Conservation (phyloP, 2,888 invertebrate species). For the Chrysina gloriosa region DNA sequence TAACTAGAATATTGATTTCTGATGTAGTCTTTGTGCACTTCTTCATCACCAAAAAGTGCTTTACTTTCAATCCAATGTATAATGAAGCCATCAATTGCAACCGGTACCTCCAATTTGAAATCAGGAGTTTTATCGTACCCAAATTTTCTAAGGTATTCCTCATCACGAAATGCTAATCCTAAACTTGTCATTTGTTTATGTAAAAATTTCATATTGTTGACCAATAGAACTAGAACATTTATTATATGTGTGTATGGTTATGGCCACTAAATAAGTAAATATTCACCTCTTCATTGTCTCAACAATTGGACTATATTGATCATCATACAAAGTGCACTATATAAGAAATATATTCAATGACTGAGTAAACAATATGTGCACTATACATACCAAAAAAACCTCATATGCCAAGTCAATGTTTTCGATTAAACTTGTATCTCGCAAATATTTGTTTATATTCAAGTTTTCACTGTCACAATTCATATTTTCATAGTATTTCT, state of each 20-base stretch:
- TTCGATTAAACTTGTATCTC: slow-evolving; percentile 78
- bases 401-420: slow-evolving; percentile 79
- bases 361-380: slow-evolving; percentile 5
- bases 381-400: slow-evolving; percentile 75
- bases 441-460: slow-evolving; percentile 69
- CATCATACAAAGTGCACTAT: slow-evolving; percentile 85
- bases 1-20: slow-evolving; percentile 89
- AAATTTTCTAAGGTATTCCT: slow-evolving; percentile 80
- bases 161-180: slow-evolving; percentile 77
- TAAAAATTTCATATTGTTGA: slow-evolving; percentile 86
- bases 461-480: slow-evolving; percentile 56
- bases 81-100: slow-evolving; percentile 85
- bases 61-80: slow-evolving; percentile 98
- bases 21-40: slow-evolving; percentile 83
- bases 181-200: slow-evolving; percentile 71
- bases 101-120: slow-evolving; percentile 88
- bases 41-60: slow-evolving; percentile 91
- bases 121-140: slow-evolving; percentile 98
- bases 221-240: slow-evolving; percentile 75
- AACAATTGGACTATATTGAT: slow-evolving; percentile 84
- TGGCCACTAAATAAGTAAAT: background rate
- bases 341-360: too few relatives aligned
- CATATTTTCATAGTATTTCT: slow-evolving; percentile 64
- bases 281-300: slow-evolving; percentile 82
- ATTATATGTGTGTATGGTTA: background rate